Conservation (phyloP, 2,797 vertebrate genomes). For the Dicrostonyx torquatus region DNA sequence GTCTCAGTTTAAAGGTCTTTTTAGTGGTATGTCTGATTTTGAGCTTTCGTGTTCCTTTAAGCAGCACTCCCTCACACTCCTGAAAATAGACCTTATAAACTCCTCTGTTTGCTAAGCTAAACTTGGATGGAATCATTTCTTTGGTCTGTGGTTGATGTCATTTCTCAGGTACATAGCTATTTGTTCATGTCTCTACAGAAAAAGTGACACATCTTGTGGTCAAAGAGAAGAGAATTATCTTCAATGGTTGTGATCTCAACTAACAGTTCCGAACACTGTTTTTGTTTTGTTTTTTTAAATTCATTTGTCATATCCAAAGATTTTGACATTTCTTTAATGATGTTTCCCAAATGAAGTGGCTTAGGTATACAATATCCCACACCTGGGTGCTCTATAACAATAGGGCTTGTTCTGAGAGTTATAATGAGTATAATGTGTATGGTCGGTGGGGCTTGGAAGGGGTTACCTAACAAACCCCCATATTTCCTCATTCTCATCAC, state of each 20-base stretch:
- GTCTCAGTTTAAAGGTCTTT: neutral
- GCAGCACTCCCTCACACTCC: neutral
- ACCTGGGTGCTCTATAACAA: neutral
- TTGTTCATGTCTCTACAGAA: neutral
- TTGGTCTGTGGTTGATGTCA: neutral
- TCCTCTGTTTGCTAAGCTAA: neutral
- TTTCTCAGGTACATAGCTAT: neutral
- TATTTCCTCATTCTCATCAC: neutral
- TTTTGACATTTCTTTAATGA: neutral
- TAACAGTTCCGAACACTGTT: neutral
- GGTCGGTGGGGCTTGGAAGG: neutral
- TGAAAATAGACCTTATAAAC: neutral
- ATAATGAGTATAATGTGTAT: neutral
- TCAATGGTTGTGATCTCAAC: neutral
- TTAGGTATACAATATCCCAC: neutral
- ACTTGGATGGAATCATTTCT: neutral
- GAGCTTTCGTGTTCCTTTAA: neutral
- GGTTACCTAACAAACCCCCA: neutral
- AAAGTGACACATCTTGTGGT: neutral
- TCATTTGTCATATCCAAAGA: neutral
- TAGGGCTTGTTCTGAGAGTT: neutral
- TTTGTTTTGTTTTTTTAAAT: neutral
- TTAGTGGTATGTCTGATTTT: no score
- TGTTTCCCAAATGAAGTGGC: slow-evolving; percentile 17
- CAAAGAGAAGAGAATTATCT: neutral